phyloP scores from a whole-genome alignment of 2,797 vertebrate species.

The Poeciliopsis paucimaculata region DNA sequence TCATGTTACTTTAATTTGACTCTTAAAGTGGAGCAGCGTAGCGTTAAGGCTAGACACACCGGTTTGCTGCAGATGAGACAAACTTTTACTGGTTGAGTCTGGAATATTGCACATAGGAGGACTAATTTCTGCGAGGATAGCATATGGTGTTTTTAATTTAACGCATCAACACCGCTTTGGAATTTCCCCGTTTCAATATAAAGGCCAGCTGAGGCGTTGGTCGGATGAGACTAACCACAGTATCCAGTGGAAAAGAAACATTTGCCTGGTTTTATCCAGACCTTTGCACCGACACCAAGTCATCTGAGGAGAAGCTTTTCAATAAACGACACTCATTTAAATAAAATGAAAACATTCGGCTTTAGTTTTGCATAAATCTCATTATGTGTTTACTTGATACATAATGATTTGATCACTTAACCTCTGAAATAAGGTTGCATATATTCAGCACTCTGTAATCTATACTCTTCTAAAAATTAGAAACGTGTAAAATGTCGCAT shows the following conservation, averaged over 20 bases:
- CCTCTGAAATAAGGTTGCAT: background rate
- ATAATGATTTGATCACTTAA: background rate
- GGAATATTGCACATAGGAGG: constrained; percentile 12
- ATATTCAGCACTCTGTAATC: background rate
- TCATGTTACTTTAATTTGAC: constrained; percentile 22
- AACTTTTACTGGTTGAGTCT: background rate
- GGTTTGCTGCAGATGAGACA: background rate
- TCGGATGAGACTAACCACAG: constrained; percentile 4
- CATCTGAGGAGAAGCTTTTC: background rate
- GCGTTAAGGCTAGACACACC: constrained; percentile 1
- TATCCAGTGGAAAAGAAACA: constrained; percentile 4
- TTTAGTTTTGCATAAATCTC: background rate
- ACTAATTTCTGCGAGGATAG: background rate
- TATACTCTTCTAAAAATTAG: background rate
- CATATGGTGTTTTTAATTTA: constrained; percentile 2
- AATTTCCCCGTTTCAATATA: constrained; percentile 10
- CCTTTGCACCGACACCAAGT: background rate
- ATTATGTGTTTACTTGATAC: background rate
- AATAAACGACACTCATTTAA: background rate
- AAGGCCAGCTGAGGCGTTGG: background rate
- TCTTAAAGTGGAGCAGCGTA: background rate
- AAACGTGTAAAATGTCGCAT: background rate
- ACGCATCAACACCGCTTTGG: background rate
- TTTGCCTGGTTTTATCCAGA: constrained; percentile 17
- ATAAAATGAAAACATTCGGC: background rate